phyloP scores from a whole-genome alignment of 2,888 invertebrate species.

The Euphydryas editha region DNA sequence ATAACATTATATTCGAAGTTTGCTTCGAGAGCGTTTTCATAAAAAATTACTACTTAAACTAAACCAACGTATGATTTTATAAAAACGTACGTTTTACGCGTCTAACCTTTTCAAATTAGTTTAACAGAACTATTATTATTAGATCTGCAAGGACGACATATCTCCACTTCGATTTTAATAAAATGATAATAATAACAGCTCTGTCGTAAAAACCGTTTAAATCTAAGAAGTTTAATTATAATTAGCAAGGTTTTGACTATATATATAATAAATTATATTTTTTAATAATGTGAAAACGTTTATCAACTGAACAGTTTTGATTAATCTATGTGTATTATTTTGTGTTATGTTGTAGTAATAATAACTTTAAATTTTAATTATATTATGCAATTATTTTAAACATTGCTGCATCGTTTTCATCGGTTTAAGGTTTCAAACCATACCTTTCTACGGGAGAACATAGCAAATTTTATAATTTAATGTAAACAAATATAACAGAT shows the following conservation, averaged over 20 bases:
- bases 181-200: neutral
- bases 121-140: neutral
- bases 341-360: too few relatives aligned
- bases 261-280: neutral
- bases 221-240: neutral
- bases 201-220: neutral
- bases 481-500: too few relatives aligned
- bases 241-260: neutral
- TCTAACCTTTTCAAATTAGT: neutral
- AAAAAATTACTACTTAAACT: neutral
- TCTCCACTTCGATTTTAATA: neutral
- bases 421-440: too few relatives aligned
- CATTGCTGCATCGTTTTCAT: too few relatives aligned
- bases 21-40: neutral
- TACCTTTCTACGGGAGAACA: too few relatives aligned
- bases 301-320: too few relatives aligned
- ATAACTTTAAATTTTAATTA: too few relatives aligned
- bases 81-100: neutral
- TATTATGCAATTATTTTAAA: too few relatives aligned
- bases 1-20: neutral
- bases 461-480: too few relatives aligned
- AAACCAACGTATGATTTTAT: neutral
- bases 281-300: neutral
- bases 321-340: too few relatives aligned
- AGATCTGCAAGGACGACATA: slow-evolving; percentile 2